Base-by-base conservation (phyloP, 2,113 vertebrate genomes). In the Noctilio leporinus region DNA sequence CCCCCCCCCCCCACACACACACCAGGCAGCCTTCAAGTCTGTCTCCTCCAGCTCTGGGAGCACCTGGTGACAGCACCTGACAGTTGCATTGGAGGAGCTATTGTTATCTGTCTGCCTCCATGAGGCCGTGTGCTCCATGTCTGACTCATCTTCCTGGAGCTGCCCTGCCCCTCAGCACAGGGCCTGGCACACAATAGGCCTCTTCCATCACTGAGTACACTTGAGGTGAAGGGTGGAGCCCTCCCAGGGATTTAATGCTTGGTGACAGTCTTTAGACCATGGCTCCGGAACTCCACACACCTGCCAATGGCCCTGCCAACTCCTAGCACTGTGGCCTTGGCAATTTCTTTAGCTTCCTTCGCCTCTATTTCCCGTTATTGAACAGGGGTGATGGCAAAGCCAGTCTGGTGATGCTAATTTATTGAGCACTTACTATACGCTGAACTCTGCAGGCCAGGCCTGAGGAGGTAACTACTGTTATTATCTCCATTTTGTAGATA, bases 51-150 rank as follows among this genome's bases (percentile, higher is more conserved):
- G 59, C 16, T 38, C 75, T 17, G 49, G 45, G 40, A 65, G 51
- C 49, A 35, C 88, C 84, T 65, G 65, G 19, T 53, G 33, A 33
- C 65, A 24, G 93, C 76, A 49, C n/a, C 67, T 78, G 80, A 28
- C 77, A 83, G 7, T 4, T 4, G 40, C 82, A 8, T 59, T 33
- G 22, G 2, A 22, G 40, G 59, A 26, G 24, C 38, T 7, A 0
- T 24, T 38, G 43, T 72, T 62, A 38, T 22, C 65, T 64, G 72
- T 49, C 92, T 70, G 89, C 28, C 20, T 14, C 43, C 35, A 5
- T 49, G 12, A 69, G 20, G n/a, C 75, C 59, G 3, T 26, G 16
- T 9, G 4, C 11, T 38, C 38, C 7, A 4, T 0, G 8, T 26
- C 80, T 64, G 35, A n/a, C 89, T 47, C 67, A 8, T 85, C 57